Base-by-base conservation (phyloP, 2,888 invertebrate species). In the Cephus nigrinus region DNA sequence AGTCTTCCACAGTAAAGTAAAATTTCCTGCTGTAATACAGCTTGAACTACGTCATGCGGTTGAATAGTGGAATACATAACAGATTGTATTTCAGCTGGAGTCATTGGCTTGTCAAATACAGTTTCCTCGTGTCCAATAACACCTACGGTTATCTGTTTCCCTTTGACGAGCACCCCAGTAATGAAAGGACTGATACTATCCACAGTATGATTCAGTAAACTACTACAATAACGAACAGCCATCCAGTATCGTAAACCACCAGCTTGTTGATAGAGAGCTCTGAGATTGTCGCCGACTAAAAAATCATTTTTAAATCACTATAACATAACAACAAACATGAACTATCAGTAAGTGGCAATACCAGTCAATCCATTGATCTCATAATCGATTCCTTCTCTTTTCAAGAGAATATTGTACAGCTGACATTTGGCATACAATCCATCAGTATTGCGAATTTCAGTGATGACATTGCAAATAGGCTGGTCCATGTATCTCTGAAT, bases 151-250 rank as follows among this genome's bases (percentile, higher is more conserved):
- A 98, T 92, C 94, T 99, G 98, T 92, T 99, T 99, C 81, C 99
- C 99, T 92, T 98, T 97, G 71, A 99, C 99, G 74, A 99, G 94
- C 83, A 99, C 97, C 69, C 98, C 97, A 71, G 99, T 99, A 87
- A 99, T 98, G 89, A 98, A 98, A 9, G 99, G 99, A 92, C 98
- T 98, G 88, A 99, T 97, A 82, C 98, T 98, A 92, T 99, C 99
- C 12, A 99, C 99, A 78, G 98, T 96, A 92, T 99, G 99, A 91
- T 95, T 95, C 80, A 99, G 93, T 78, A 99, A 93, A 86, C 98
- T 98, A 82, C 98, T 98, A 88, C 98, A 98, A 92, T 98, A 97
- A 76, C 99, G 95, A 73, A 99, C 98, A 55, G 97, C 98, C 83
- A 96, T 95, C 98, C 98, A 98, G 92, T 97, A 96, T 12, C 97